A percentile compares a stretch with the other conserved stretches of the same genome.
These are phyloP conservation scores for Anguilla anguilla DNA, from an alignment of 2,797 vertebrate genomes.

Conservation along the genomic window DNA sequence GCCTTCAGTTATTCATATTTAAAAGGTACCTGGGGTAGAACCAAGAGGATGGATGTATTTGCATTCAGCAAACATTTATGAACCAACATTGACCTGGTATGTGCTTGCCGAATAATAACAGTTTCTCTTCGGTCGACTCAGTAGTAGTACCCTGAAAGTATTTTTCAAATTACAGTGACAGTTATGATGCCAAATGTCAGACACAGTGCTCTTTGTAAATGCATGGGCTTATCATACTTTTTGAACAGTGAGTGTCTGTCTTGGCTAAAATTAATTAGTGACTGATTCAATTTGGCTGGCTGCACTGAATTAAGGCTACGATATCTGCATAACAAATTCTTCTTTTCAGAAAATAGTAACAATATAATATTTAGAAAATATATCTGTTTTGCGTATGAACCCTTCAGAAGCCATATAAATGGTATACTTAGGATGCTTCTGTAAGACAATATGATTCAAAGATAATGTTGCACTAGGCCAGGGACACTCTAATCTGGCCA, in stretches of 20 bases:
- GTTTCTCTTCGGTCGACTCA: neutral
- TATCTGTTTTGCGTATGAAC: neutral
- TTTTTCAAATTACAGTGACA: neutral
- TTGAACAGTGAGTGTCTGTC: neutral
- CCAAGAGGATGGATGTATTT: neutral
- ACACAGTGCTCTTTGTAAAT: neutral
- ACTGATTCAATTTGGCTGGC: neutral
- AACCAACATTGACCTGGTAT: neutral
- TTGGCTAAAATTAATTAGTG: neutral
- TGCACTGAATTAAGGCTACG: neutral
- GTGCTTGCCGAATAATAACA: neutral
- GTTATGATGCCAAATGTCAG: neutral
- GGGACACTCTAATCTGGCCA: slow-evolving; percentile 35
- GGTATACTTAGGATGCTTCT: neutral
- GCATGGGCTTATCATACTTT: neutral
- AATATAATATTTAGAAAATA: neutral
- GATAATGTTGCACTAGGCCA: slow-evolving; percentile 41
- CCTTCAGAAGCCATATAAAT: neutral
- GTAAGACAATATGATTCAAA: slow-evolving; percentile 41
- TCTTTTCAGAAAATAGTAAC: neutral
- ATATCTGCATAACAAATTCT: neutral
- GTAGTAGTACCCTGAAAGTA: neutral
- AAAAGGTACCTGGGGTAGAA: neutral
- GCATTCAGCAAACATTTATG: neutral
- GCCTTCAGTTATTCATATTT: slow-evolving; percentile 42